Percentiles rank a stretch among this genome's conserved stretches.
phyloP scores from a whole-genome alignment of 2,113 vertebrate species.

The Melanostigma gelatinosum region DNA sequence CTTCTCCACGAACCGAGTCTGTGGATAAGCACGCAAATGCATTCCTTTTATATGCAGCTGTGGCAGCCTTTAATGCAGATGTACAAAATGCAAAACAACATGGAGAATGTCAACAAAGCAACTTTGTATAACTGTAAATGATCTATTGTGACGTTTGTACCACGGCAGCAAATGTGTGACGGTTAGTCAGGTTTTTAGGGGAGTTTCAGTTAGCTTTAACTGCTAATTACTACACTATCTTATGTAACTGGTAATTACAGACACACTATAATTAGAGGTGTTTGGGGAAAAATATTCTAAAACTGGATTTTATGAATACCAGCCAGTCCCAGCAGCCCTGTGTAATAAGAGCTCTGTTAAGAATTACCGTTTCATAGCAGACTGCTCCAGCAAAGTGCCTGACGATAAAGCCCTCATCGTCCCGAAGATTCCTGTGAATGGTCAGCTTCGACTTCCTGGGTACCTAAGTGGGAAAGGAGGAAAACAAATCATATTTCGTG shows the following conservation, averaged over 20 bases:
- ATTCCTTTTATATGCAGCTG: slow-evolving; percentile 12
- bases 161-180: background rate
- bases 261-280: background rate
- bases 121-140: background rate
- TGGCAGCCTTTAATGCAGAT: slow-evolving; percentile 1
- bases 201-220: background rate
- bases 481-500: slow-evolving; percentile 19
- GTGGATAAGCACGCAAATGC: slow-evolving; percentile 51
- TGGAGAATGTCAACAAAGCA: background rate
- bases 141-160: background rate
- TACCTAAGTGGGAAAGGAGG: slow-evolving; percentile 82
- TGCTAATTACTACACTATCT: background rate
- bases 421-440: slow-evolving; percentile 94
- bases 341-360: background rate
- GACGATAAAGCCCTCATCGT: slow-evolving; percentile 97
- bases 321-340: background rate
- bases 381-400: slow-evolving; percentile 98
- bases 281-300: background rate
- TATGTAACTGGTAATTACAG: background rate
- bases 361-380: slow-evolving; percentile 96
- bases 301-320: slow-evolving; percentile 2
- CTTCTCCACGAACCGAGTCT: slow-evolving; percentile 99
- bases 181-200: background rate
- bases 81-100: background rate
- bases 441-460: slow-evolving; percentile 97